phyloP scores from a whole-genome alignment of 1,140 invertebrate species.

The Psix sp. region DNA sequence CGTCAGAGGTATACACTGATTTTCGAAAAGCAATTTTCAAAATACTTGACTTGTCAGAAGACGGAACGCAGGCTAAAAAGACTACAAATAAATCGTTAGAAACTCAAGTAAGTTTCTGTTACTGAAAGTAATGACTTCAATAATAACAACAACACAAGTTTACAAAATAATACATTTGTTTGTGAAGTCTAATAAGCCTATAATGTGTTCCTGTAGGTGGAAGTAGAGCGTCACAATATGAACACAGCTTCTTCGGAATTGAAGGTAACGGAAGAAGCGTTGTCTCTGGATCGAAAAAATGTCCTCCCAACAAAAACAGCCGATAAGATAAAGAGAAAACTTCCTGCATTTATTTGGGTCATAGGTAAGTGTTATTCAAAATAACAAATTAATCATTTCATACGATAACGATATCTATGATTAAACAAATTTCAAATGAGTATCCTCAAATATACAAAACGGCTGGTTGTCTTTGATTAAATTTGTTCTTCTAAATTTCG shows the following conservation, averaged over 20 bases:
- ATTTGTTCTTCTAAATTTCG: too few species aligned
- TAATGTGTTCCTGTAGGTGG: conserved; percentile 47
- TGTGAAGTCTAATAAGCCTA: too few species aligned
- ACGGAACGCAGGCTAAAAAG: conserved; percentile 54
- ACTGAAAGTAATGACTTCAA: too few species aligned
- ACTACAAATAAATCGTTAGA: conserved; percentile 60
- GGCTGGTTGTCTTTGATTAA: too few species aligned
- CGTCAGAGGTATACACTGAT: conserved; percentile 88
- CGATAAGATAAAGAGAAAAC: conserved; percentile 67
- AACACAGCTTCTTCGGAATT: conserved; percentile 48
- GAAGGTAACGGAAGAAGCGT: conserved; percentile 30
- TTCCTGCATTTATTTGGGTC: conserved; percentile 86
- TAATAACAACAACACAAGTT: too few species aligned
- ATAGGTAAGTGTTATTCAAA: conserved; percentile 76
- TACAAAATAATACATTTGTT: too few species aligned
- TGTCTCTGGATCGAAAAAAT: conserved; percentile 35
- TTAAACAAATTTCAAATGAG: not conserved
- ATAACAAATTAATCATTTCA: not conserved
- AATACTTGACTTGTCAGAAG: conserved; percentile 82
- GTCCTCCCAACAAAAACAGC: conserved; percentile 64
- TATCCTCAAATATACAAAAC: not conserved
- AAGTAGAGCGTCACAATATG: conserved; percentile 64
- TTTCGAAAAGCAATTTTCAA: conserved; percentile 85
- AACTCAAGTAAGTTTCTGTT: conserved; percentile 64
- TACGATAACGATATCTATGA: not conserved